Evolutionary conservation across 1,140 invertebrate species (phyloP), one percentile per base, ranked within the genome.

Genomic region (Sinonovacula constricta): DNA sequence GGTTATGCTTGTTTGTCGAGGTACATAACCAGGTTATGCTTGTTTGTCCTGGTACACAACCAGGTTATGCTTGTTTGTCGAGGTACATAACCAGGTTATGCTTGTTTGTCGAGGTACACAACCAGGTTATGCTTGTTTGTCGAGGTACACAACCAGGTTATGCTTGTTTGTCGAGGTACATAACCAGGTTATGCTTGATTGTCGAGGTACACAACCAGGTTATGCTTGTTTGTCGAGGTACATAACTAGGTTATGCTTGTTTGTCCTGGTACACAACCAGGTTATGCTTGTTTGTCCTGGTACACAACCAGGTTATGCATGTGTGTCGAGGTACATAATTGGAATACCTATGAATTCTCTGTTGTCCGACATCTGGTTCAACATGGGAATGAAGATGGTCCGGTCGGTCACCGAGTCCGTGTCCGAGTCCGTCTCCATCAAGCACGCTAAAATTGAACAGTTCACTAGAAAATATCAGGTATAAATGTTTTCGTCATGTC

Each of bases 301-400:
- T 60, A 33, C 22, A 14, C 57, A 63, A 33, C 5, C 49, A n/a
- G 5, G 10, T 22, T 63, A 24, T 39, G 7, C 10, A 2, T 39
- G 33, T 39, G 49, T 63, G n/a, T 63, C 18, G 49, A 39, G 36
- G 36, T 36, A 31, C 59, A 15, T 56, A 53, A 63, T 24, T n/a
- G 0, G 26, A 56, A 54, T 62, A 81, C 80, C 80, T 49, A 74
- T 72, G 63, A 81, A 81, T 7, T 74, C 69, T 26, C 67, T 60
- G 54, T 81, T 72, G 30, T 74, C 66, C 34, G 49, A 45, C 28
- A 81, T 51, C 12, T 60, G 71, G 56, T 53, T 31, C 33, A 81
- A 54, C 56, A 78, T 66, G 5, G 80, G 80, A 26, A 72, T 74
- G 69, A 78, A 81, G 4, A 78, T 56, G 12, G 75, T 71, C 34